Base-by-base conservation (phyloP, 1,140 invertebrate genomes). In the Hormaphis cornu region DNA sequence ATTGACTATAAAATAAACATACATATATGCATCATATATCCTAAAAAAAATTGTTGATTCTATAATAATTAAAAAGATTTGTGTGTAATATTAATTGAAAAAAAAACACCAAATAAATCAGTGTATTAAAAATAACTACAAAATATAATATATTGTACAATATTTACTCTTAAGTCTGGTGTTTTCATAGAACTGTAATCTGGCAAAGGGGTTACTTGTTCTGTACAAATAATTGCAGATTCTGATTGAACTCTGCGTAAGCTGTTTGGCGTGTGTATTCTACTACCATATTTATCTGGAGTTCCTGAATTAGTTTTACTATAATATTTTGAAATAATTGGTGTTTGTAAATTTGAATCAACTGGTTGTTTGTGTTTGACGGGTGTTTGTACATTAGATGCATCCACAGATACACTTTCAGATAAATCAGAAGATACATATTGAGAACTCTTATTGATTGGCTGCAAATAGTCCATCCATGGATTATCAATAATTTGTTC, bases 101-200 rank as follows among this genome's bases (percentile, higher is more conserved):
- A n/a, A n/a, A n/a, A n/a, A n/a, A n/a, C n/a, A n/a, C n/a, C n/a
- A n/a, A n/a, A n/a, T n/a, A n/a, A n/a, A n/a, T n/a, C n/a, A n/a
- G n/a, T n/a, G n/a, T n/a, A n/a, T n/a, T n/a, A n/a, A n/a, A n/a
- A n/a, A n/a, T n/a, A n/a, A n/a, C n/a, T n/a, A n/a, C n/a, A n/a
- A n/a, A n/a, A n/a, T n/a, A n/a, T n/a, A n/a, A 6, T 48, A 28
- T 59, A 16, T 33, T 37, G 16, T 14, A 26, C 16, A 61, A 53
- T 33, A 28, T 33, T 72, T 70, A 73, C 73, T 61, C 72, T 73
- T 63, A 74, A 69, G n/a, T 70, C 69, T 52, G 71, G 69, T 22
- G 69, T 73, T 71, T 74, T 71, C 73, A 74, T 74, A 14, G 42
- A 10, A 70, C 73, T 74, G 48, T 72, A 74, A 61, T 74, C 69